phyloP scores from a whole-genome alignment of 1,140 invertebrate species.

The Brachionus rubens region DNA sequence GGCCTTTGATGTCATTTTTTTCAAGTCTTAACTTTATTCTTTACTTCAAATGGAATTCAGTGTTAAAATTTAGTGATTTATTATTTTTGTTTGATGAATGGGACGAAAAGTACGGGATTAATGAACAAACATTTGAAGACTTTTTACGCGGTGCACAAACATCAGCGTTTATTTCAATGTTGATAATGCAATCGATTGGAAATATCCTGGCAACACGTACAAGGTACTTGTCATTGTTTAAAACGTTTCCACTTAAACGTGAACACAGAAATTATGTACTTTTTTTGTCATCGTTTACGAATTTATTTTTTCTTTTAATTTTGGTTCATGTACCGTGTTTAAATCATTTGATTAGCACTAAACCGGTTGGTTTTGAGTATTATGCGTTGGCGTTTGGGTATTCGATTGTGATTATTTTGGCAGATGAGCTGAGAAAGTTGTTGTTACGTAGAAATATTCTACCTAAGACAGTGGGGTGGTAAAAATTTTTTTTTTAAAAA shows the following conservation, averaged over 20 bases:
- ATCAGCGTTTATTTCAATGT: background rate
- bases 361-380: background rate
- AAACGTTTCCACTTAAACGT: conserved; percentile 5
- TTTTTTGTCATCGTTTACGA: background rate
- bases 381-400: background rate
- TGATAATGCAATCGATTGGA: background rate
- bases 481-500: background rate
- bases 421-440: conserved; percentile 6
- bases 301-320: background rate
- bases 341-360: background rate
- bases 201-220: conserved; percentile 27
- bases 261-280: conserved; percentile 1
- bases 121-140: background rate
- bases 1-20: background rate
- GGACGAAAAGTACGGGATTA: background rate
- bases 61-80: background rate
- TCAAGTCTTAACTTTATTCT: conserved; percentile 21
- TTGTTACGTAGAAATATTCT: conserved; percentile 19
- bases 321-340: background rate
- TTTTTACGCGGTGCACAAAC: background rate
- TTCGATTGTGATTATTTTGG: conserved; percentile 1
- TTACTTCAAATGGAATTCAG: background rate
- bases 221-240: conserved; percentile 9
- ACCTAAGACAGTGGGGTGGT: conserved; percentile 6
- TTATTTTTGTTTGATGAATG: background rate